Evolutionary conservation across 2,888 invertebrate genomes (phyloP), one percentile per base, ranked within the genome.

Genomic region (Spilarctia lutea): DNA sequence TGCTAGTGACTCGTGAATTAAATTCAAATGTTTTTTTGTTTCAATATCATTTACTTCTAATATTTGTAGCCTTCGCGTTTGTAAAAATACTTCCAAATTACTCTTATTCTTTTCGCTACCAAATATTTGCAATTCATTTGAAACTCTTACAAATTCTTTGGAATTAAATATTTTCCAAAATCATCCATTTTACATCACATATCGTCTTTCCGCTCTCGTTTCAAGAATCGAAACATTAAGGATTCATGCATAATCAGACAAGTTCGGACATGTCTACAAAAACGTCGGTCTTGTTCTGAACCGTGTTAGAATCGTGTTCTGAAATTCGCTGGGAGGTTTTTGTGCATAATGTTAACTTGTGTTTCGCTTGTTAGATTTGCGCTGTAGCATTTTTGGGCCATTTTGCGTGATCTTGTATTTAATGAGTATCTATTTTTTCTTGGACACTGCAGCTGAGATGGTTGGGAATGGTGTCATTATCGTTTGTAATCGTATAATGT

Each of bases 211-310:
- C 77, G 80, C 80, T 82, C 76, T 30, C 69, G 76, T 81, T 82
- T 80, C 75, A 79, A 86, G 85, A 88, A 86, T 89, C 79, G 79
- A 81, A 48, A 73, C 81, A 87, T 89, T 88, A 86, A 86, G 83
- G 81, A 88, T 89, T 87, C 91, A 83, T 90, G 91, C 90, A 92
- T 92, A 92, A 92, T 86, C 85, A 89, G 89, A 90, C 91, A 91
- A 83, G 89, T 81, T 87, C 83, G 85, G 81, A 87, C 87, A 89
- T 87, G 88, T 86, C 82, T 71, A 83, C 89, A 91, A 91, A 89
- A 90, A 83, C 76, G 71, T 65, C 71, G 77, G 80, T 87, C 89
- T 89, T 86, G 87, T 77, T 66, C 82, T 75, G 73, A 69, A 75
- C 81, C 87, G 88, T 89, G 90, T 90, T 89, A 89, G 88, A 89